Percentiles rank a stretch among this genome's conserved stretches.
Conservation (phyloP, 2,888 invertebrate species). For the Rhopalosiphum nymphaeae region DNA sequence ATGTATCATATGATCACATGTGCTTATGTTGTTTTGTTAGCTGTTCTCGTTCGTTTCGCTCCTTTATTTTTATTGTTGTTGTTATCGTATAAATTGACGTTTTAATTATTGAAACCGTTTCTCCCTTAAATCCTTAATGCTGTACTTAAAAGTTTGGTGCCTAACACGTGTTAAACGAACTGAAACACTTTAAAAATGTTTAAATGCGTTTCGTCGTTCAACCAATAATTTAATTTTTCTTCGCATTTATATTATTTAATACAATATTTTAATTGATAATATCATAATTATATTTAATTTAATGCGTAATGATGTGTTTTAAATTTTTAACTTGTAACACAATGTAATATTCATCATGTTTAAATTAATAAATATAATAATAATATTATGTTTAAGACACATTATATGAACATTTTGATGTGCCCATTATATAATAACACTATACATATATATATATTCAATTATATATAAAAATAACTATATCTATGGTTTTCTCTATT, state of each 20-base stretch:
- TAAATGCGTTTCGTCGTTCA: background rate
- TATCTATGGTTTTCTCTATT: background rate
- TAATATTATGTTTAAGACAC: background rate
- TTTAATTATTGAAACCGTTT: constrained; percentile 26
- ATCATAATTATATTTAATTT: background rate
- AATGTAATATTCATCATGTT: background rate
- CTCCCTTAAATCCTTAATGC: background rate
- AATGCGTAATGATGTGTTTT: background rate
- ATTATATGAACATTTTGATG: background rate
- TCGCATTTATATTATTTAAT: background rate
- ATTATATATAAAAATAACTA: background rate
- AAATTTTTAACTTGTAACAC: background rate
- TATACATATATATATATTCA: background rate
- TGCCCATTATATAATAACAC: background rate
- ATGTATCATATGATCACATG: background rate
- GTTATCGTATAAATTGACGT: background rate
- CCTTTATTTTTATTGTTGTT: constrained; percentile 33
- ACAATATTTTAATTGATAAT: background rate
- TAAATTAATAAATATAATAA: background rate
- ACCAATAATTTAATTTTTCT: background rate
- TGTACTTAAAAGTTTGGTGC: background rate
- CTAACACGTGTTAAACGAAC: background rate
- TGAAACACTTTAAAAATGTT: background rate
- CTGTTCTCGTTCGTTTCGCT: background rate
- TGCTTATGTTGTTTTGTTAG: background rate